Base-by-base conservation (phyloP, 2,888 invertebrate species). In the Rutpela maculata region DNA sequence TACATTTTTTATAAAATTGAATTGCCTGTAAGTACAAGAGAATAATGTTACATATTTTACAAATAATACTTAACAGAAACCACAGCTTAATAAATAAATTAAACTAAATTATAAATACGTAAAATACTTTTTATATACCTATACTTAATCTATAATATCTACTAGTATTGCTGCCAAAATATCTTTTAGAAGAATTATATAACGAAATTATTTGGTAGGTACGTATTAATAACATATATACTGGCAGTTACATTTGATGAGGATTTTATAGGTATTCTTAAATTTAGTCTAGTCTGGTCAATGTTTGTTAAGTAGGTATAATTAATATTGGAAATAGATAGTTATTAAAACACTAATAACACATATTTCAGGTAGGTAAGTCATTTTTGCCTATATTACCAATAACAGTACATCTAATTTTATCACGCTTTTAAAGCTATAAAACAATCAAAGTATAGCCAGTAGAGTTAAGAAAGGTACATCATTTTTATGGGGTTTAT, bases 51-150 rank as follows among this genome's bases (percentile, higher is more conserved):
- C 35, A 55, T 62, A 57, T 69, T 69, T 69, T 67, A 67, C 67
- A 67, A 67, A 72, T 72, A 72, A 63, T 72, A 72, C 63, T 72
- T 72, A 63, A 72, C 72, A 63, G 50, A 38, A 60, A 38, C 70
- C 56, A 70, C 43, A 63, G n/a, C 26, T 26, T 72, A 62, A 63
- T 63, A 72, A 72, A 72, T 72, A 72, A 72, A 62, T 70, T 60
- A 60, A 70, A 43, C 72, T 72, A 72, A 72, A 26, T 19, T 15
- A 63, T 72, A 72, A 63, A 72, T 72, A 72, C 43, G 60, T 50
- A 72, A 63, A 69, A 69, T 69, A 69, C 69, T 69, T 38, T 50
- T 55, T 67, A 17, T 67, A 67, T 15, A 66, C 50, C 50, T 17
- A 50, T 55, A 67, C 38, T 50, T 17, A 38, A 66, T 11, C 4